Evolutionary conservation across 1,140 invertebrate genomes (phyloP).

Genomic region (Neoseiulus cucumeris): DNA sequence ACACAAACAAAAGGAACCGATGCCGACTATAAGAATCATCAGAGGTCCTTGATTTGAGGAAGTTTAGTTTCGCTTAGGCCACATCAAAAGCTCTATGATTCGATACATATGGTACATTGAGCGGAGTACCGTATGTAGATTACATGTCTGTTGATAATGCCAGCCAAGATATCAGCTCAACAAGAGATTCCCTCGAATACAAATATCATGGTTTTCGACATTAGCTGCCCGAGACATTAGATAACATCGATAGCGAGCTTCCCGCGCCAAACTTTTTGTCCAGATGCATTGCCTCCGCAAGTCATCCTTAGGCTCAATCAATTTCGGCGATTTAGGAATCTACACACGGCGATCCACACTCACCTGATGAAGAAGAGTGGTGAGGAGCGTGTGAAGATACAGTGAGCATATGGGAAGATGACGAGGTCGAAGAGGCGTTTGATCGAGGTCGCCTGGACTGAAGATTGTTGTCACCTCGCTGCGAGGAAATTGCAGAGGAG

Average conservation of each 20-base stretch:
- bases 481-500: constrained; percentile 14
- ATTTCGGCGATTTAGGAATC: neutral
- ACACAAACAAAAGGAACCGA: too few relatives aligned
- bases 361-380: constrained; percentile 29
- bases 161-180: too few relatives aligned
- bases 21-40: too few relatives aligned
- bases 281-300: too few relatives aligned
- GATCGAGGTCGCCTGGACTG: constrained; percentile 14
- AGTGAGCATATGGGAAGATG: constrained; percentile 19
- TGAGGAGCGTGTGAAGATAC: constrained; percentile 16
- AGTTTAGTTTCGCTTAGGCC: too few relatives aligned
- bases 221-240: neutral
- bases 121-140: neutral
- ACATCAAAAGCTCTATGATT: too few relatives aligned
- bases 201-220: neutral
- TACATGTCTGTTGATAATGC: neutral
- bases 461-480: constrained; percentile 13
- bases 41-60: too few relatives aligned
- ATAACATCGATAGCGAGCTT: neutral
- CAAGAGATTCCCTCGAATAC: too few relatives aligned
- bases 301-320: too few relatives aligned
- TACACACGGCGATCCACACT: neutral
- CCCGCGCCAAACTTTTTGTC: neutral
- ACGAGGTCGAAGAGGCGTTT: constrained; percentile 19
- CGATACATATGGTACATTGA: too few relatives aligned